Percentiles rank a stretch among this genome's conserved stretches.
Conservation (phyloP, 2,797 vertebrate species). For the Myoxocephalus aenaeus region DNA sequence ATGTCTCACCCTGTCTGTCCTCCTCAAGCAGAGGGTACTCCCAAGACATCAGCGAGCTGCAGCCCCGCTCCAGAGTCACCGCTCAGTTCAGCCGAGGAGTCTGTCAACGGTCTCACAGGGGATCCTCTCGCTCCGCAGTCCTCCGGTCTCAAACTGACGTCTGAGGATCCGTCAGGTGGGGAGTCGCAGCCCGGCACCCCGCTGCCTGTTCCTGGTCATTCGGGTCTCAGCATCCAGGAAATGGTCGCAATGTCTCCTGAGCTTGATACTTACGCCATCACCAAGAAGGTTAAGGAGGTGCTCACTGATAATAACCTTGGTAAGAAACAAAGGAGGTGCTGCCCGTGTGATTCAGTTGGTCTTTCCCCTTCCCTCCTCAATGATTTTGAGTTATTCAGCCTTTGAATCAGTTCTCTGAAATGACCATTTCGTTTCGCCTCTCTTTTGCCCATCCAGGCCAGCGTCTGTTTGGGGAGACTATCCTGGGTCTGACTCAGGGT, state of each 20-base stretch:
- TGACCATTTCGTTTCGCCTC: constrained; percentile 21
- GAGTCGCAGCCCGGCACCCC: constrained; percentile 91
- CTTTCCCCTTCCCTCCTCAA: neutral
- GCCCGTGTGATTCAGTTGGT: constrained; percentile 12
- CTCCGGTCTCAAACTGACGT: constrained; percentile 85
- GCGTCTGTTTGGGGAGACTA: constrained; percentile 98
- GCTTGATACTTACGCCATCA: constrained; percentile 96
- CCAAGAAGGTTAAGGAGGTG: constrained; percentile 98
- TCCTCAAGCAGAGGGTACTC: constrained; percentile 90
- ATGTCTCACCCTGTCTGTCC: constrained; percentile 51
- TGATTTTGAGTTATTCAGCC: constrained; percentile 44
- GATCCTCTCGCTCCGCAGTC: constrained; percentile 87
- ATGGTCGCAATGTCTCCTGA: constrained; percentile 96
- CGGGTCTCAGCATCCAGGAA: constrained; percentile 95
- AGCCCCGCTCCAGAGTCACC: constrained; percentile 96
- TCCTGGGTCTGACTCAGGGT: constrained; percentile 98
- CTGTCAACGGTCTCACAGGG: constrained; percentile 91
- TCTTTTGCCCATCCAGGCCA: constrained; percentile 83
- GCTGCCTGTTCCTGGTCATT: constrained; percentile 82
- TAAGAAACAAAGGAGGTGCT: constrained; percentile 72
- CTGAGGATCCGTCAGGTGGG: constrained; percentile 85
- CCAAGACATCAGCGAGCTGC: constrained; percentile 96
- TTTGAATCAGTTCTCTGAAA: constrained; percentile 43
- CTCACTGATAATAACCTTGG: constrained; percentile 97
- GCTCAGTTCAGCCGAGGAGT: constrained; percentile 93